Percentiles rank a stretch among this genome's conserved stretches.
phyloP scores from a whole-genome alignment of 1,140 invertebrate genomes.

The Cydia fagiglandana region DNA sequence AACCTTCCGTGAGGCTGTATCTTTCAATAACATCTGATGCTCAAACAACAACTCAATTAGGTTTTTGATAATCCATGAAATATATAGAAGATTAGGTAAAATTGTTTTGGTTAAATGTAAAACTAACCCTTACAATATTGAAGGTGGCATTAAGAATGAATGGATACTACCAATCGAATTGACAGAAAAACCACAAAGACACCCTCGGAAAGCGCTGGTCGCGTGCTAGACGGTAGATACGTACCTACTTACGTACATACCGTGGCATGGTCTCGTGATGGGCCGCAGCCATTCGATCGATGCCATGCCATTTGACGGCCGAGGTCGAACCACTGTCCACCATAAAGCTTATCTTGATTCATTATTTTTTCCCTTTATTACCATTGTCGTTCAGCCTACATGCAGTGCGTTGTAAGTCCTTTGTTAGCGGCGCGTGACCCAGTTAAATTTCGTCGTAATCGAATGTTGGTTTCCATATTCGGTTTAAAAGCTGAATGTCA shows the following conservation, averaged over 20 bases:
- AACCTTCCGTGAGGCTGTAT: slow-evolving; percentile 51
- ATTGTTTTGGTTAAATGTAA: background rate
- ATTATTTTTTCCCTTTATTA: slow-evolving; percentile 58
- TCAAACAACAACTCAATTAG: slow-evolving; percentile 1
- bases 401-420: slow-evolving; percentile 54
- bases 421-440: slow-evolving; percentile 67
- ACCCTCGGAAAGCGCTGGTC: slow-evolving; percentile 41
- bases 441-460: slow-evolving; percentile 62
- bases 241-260: slow-evolving; percentile 7
- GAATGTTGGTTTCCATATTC: slow-evolving; percentile 53
- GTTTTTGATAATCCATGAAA: background rate
- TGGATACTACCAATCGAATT: slow-evolving; percentile 12
- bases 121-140: slow-evolving; percentile 6
- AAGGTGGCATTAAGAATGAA: slow-evolving; percentile 11
- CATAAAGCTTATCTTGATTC: slow-evolving; percentile 74
- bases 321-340: slow-evolving; percentile 74
- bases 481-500: slow-evolving; percentile 46
- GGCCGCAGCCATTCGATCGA: slow-evolving; percentile 64
- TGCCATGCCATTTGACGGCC: slow-evolving; percentile 71
- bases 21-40: slow-evolving; percentile 40
- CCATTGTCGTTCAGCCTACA: slow-evolving; percentile 55
- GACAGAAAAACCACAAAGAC: slow-evolving; percentile 28
- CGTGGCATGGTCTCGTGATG: slow-evolving; percentile 53
- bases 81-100: background rate
- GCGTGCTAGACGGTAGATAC: slow-evolving; percentile 46